phyloP scores from a whole-genome alignment of 2,797 vertebrate genomes.

The Myotis vivesi region DNA sequence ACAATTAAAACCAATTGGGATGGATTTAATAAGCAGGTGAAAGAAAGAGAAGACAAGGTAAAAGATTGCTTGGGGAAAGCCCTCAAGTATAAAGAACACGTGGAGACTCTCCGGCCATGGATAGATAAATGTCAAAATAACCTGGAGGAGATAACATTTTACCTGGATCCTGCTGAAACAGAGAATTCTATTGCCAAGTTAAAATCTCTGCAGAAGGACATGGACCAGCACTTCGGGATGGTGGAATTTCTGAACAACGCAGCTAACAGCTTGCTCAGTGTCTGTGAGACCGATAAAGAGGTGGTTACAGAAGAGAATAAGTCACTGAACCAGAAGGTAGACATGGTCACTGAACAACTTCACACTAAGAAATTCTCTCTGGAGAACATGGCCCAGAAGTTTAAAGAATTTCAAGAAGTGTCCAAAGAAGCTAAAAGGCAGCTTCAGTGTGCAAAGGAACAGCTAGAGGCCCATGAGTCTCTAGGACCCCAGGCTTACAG shows the following conservation, averaged over 20 bases:
- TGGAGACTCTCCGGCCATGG: conserved; percentile 90
- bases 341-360: conserved; percentile 88
- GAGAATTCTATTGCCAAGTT: conserved; percentile 89
- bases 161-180: conserved; percentile 85
- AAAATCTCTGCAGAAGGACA: conserved; percentile 93
- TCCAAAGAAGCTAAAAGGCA: conserved; percentile 90
- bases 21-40: conserved; percentile 89
- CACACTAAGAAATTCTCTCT: conserved; percentile 91
- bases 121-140: conserved; percentile 90
- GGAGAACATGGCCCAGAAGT: conserved; percentile 90
- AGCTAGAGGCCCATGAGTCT: conserved; percentile 88
- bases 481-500: conserved; percentile 92
- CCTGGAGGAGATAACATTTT: conserved; percentile 85
- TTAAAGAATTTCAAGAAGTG: conserved; percentile 94
- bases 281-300: conserved; percentile 90
- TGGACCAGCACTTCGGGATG: conserved; percentile 93
- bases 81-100: conserved; percentile 89
- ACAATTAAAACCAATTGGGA: conserved; percentile 91
- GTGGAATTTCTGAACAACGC: conserved; percentile 91
- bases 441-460: conserved; percentile 89
- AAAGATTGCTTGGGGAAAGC: conserved; percentile 90
- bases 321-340: conserved; percentile 87
- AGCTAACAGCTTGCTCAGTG: conserved; percentile 90
- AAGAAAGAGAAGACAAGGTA: conserved; percentile 88
- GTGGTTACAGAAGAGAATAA: conserved; percentile 87